Base-by-base conservation (phyloP, 1,140 invertebrate species). In the Orchestia grillus region DNA sequence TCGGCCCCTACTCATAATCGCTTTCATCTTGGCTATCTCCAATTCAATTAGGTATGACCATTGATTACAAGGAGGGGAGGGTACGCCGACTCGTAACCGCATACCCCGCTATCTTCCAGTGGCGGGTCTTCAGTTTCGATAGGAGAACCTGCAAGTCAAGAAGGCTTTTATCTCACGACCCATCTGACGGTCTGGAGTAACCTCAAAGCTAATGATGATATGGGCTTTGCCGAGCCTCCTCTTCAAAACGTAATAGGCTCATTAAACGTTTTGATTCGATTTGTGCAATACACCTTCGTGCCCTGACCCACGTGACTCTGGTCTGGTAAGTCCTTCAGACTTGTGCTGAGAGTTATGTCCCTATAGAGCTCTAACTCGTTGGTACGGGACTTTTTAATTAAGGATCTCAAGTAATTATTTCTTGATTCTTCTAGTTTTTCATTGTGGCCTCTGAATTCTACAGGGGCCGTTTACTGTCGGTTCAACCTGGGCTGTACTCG, bases 21-120 rank as follows among this genome's bases (percentile, higher is more conserved):
- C 42, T 44, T 90, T 90, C 88, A 44, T 90, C 88, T 90, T 90
- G 88, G 41, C 88, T 44, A 90, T 90, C 43, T 90, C 41, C 88
- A 90, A 90, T 90, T 90, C 88, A 90, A 90, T 90, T 90, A 90
- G 88, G 88, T 44, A 90, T 44, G 88, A 90, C 88, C 88, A 90
- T 90, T 90, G 88, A 90, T 90, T 90, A 90, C 88, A 90, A 90
- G 11, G 3, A 41, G 41, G 36, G 88, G 42, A 42, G 88, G 42
- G 41, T 8, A 41, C 28, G 28, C 11, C 36, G n/a, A 41, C 88
- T 42, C 88, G 43, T 28, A 41, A 90, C 88, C 42, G 42, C n/a
- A 8, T 90, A 90, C 62, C 62, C 3, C 6, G 88, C 88, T 90
- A 90, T 90, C 88, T 15, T 90, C 4, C 88, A 90, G n/a, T 90